Base-by-base conservation (phyloP, 1,140 invertebrate species). In the Marisa cornuarietis region DNA sequence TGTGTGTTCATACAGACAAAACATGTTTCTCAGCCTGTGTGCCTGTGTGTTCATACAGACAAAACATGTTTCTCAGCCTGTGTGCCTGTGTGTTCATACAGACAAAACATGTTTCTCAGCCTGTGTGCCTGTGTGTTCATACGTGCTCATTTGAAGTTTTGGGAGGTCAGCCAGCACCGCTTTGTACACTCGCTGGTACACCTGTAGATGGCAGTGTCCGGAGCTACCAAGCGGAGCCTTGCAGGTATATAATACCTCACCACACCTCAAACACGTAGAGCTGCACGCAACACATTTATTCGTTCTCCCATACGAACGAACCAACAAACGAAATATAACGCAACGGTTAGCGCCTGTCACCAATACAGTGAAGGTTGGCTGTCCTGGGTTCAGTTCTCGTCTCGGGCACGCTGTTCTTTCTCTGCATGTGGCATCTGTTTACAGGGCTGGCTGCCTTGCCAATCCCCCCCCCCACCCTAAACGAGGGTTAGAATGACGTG, bases 321-420 rank as follows among this genome's bases (percentile, higher is more conserved):
- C 24, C 20, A 75, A 61, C 54, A 75, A 75, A n/a, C 58, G 63
- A 31, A 75, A 74, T 16, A n/a, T n/a, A n/a, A n/a, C n/a, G n/a
- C n/a, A n/a, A n/a, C n/a, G n/a, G n/a, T n/a, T n/a, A n/a, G n/a
- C n/a, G n/a, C n/a, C n/a, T n/a, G n/a, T n/a, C n/a, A n/a, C n/a
- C n/a, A n/a, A n/a, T n/a, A n/a, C n/a, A n/a, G n/a, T n/a, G n/a
- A n/a, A n/a, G n/a, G n/a, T n/a, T n/a, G n/a, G n/a, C n/a, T n/a
- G n/a, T n/a, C n/a, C n/a, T n/a, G n/a, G n/a, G n/a, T n/a, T n/a
- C n/a, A n/a, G n/a, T n/a, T n/a, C n/a, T n/a, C n/a, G n/a, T n/a
- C n/a, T n/a, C n/a, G n/a, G n/a, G n/a, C n/a, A n/a, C n/a, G n/a
- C n/a, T n/a, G n/a, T n/a, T n/a, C n/a, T n/a, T n/a, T n/a, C n/a